Base-by-base conservation (phyloP, 2,888 invertebrate genomes). In the Folsomia candida region DNA sequence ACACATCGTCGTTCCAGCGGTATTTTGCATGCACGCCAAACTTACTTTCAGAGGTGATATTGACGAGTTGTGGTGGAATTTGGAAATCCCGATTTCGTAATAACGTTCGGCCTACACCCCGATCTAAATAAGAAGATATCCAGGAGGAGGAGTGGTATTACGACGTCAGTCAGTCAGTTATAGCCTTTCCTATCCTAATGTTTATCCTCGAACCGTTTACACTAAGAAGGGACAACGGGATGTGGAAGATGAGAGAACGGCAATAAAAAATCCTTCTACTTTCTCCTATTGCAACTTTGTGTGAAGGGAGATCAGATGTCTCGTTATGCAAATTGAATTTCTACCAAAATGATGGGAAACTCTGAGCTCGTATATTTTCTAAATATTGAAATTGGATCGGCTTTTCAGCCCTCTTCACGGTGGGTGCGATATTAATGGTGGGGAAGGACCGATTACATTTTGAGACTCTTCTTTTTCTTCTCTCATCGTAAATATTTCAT, bases 251-350 rank as follows among this genome's bases (percentile, higher is more conserved):
- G n/a, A n/a, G n/a, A n/a, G n/a, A n/a, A n/a, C n/a, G 37, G 37
- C 37, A 37, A 37, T 37, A 37, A 37, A n/a, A n/a, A 37, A 37
- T 37, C 6, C 37, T 37, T 4, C 37, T n/a, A 37, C 37, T 37
- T 37, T 37, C 37, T 37, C 37, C 37, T 37, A 37, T 37, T 37
- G 37, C 37, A n/a, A n/a, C 37, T 37, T 37, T 37, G 14, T 37
- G 37, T 37, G 37, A 14, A 37, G 37, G 14, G 14, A 37, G 37
- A 37, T 37, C 37, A 37, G 37, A 54, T 54, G 54, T 22, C 54
- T 54, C 54, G 54, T 54, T 54, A 54, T 54, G 54, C 54, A 54
- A 54, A 54, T 54, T 54, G 20, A 54, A 54, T 54, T 54, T 54
- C 22, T 18, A 54, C 11, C 4, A 54, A 54, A 20, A 54, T 54